Evolutionary conservation across 2,888 invertebrate species (phyloP), one percentile per base, ranked within the genome.

Genomic region (Deilephila porcellus): DNA sequence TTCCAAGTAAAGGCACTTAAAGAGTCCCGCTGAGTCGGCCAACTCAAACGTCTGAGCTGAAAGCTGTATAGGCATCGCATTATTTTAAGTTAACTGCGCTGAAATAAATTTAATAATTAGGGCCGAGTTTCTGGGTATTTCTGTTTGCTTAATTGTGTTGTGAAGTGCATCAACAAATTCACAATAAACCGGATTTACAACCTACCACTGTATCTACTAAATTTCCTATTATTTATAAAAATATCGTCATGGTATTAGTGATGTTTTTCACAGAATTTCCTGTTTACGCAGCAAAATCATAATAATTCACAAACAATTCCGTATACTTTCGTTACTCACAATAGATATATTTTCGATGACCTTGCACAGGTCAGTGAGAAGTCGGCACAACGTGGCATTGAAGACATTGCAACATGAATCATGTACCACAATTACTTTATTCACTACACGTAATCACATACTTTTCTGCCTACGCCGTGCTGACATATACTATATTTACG

Each of bases 371-470:
- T 67, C 25, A 52, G 45, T 45, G 20, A 45, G 25, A 67, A 52
- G 14, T 25, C 45, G 25, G 25, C 67, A 67, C 0, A 17, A 6
- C 45, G 45, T 8, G 19, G 20, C 63, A 63, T n/a, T 64, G 11
- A 64, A 17, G 34, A 37, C 20, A 64, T 34, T n/a, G 45, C 45
- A 37, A 64, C 25, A 52, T 67, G 67, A 67, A 34, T 60, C 37
- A 71, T 25, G 20, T 71, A 34, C 34, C 8, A 70, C 53, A 29
- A 60, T 60, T 25, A 52, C 14, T 25, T 67, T 20, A 64, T 64
- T 67, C 52, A 67, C 14, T 45, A 67, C 52, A 52, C 67, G 52
- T 67, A 67, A 67, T 52, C 67, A 14, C 45, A 67, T 67, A 67
- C 25, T 67, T 60, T 67, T 52, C 67, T 67, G 52, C 67, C 67